phyloP scores from a whole-genome alignment of 2,113 vertebrate species.

The Pelobates fuscus region DNA sequence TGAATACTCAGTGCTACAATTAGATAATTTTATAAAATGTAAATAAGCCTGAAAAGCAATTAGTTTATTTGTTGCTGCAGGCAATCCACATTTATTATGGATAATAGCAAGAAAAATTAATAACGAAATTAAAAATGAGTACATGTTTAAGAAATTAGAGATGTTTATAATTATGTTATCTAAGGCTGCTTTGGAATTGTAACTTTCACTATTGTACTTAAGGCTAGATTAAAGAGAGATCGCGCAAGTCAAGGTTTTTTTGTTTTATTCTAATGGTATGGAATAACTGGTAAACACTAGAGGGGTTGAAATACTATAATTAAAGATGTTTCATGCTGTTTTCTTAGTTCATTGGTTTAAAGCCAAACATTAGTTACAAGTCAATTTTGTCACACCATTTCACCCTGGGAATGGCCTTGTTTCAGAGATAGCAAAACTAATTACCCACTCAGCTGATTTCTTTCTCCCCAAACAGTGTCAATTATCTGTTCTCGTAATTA shows the following conservation, averaged over 20 bases:
- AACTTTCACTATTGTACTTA: too few relatives aligned
- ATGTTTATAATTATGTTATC: too few relatives aligned
- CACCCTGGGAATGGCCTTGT: constrained; percentile 16
- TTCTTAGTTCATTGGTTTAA: constrained; percentile 23
- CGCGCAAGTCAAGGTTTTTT: neutral
- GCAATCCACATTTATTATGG: too few relatives aligned
- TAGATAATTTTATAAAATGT: too few relatives aligned
- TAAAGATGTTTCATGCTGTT: constrained; percentile 16
- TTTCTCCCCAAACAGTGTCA: constrained; percentile 21
- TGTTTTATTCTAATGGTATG: neutral
- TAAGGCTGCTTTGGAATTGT: too few relatives aligned
- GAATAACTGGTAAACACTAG: constrained; percentile 9
- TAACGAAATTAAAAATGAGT: too few relatives aligned
- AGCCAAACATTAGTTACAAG: constrained; percentile 27
- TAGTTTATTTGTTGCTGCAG: too few relatives aligned
- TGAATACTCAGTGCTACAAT: too few relatives aligned
- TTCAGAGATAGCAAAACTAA: constrained; percentile 25
- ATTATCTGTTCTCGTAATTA: constrained; percentile 5
- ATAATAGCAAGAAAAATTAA: too few relatives aligned
- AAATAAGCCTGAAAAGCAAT: too few relatives aligned
- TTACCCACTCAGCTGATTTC: constrained; percentile 19
- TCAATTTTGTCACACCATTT: constrained; percentile 25
- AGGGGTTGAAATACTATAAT: neutral
- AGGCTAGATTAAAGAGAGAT: neutral
- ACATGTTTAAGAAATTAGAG: too few relatives aligned